These are phyloP conservation scores for Hyperopisus bebe DNA, from an alignment of 2,113 vertebrate genomes.

Conservation along the genomic window DNA sequence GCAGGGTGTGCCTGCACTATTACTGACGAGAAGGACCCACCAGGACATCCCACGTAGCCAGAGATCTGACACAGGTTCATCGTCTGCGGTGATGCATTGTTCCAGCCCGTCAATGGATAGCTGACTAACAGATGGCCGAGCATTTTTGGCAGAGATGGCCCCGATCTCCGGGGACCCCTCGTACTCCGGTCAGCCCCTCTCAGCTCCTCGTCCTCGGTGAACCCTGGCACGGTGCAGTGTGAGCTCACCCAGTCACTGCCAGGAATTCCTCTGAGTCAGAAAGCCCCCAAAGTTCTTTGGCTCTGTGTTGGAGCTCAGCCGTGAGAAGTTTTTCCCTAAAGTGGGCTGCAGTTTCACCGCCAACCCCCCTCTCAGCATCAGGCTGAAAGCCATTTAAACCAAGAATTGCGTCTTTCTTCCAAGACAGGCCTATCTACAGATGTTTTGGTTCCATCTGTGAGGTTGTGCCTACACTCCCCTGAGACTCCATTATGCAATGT, in stretches of 20 bases:
- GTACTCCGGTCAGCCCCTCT: neutral
- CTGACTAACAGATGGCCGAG: neutral
- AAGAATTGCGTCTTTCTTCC: neutral
- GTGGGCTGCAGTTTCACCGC: neutral
- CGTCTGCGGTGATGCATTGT: neutral
- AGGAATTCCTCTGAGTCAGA: conserved; percentile 18
- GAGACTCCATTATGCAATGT: neutral
- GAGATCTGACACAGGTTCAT: neutral
- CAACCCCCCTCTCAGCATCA: neutral
- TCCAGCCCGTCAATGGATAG: neutral
- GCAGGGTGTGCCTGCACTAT: neutral
- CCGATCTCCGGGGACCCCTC: neutral
- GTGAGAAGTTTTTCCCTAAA: conserved; percentile 3
- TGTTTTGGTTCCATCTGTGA: neutral
- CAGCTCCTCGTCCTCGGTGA: neutral
- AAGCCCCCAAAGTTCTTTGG: neutral
- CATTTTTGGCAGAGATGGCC: neutral
- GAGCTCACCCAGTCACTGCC: neutral
- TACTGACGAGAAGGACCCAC: neutral
- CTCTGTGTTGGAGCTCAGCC: neutral
- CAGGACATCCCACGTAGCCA: neutral
- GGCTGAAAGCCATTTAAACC: neutral
- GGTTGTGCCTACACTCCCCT: neutral
- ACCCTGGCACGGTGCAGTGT: neutral
- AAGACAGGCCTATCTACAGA: neutral